Evolutionary conservation across 2,888 invertebrate genomes (phyloP).

Genomic region (Andrena fulva): DNA sequence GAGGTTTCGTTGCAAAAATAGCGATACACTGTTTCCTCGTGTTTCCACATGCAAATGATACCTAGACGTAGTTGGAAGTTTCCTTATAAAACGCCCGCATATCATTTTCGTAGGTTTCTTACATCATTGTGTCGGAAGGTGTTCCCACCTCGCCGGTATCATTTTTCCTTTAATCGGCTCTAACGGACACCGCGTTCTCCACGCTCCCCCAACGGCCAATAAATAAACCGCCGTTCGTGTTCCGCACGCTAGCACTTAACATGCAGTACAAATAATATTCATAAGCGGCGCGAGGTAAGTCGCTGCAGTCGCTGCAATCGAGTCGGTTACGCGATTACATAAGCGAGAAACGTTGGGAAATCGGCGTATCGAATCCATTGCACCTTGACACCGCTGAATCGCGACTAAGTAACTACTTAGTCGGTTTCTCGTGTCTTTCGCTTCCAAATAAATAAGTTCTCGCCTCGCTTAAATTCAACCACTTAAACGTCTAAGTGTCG

Average conservation of each 20-base stretch:
- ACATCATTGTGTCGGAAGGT: too few relatives aligned
- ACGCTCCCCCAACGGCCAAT: conserved; percentile 4
- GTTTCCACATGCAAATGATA: background rate
- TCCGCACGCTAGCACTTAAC: conserved; percentile 2
- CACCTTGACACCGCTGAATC: conserved; percentile 50
- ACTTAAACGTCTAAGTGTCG: too few relatives aligned
- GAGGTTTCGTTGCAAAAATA: conserved; percentile 1
- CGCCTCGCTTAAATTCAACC: too few relatives aligned
- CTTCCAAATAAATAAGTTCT: too few relatives aligned
- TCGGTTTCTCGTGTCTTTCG: background rate
- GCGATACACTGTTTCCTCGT: conserved; percentile 3
- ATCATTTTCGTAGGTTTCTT: too few relatives aligned
- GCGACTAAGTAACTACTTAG: conserved; percentile 2
- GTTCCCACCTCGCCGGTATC: background rate
- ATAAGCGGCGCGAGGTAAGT: conserved; percentile 44
- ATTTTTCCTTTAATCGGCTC: background rate
- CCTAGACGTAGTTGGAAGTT: too few relatives aligned
- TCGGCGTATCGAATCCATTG: conserved; percentile 41
- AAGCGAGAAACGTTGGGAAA: conserved; percentile 46
- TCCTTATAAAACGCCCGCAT: too few relatives aligned
- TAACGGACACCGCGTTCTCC: conserved; percentile 8
- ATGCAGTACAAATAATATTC: conserved; percentile 20
- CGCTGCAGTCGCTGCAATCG: conserved; percentile 50
- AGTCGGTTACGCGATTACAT: conserved; percentile 55
- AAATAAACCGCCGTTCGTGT: conserved; percentile 16